Evolutionary conservation across 2,888 invertebrate genomes (phyloP).

Genomic region (Dasypolia templi): DNA sequence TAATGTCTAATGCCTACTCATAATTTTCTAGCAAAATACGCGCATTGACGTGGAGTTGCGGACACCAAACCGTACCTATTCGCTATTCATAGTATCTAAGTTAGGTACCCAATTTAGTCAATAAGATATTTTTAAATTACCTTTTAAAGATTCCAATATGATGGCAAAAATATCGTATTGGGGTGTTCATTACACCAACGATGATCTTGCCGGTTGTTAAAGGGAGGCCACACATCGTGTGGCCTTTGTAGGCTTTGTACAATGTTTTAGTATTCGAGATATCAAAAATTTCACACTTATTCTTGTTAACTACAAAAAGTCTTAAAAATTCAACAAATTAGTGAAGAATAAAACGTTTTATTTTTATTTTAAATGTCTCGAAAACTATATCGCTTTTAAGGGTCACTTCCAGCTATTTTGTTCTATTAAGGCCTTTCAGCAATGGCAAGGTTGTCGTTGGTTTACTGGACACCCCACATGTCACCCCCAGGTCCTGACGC

Average conservation of each 20-base stretch:
- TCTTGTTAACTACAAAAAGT: background rate
- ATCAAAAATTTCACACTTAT: background rate
- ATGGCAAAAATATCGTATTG: conserved; percentile 4
- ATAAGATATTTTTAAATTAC: background rate
- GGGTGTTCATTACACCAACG: conserved; percentile 32
- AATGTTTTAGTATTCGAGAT: conserved; percentile 3
- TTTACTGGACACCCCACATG: conserved; percentile 30
- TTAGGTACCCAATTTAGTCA: too few species aligned
- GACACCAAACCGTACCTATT: too few species aligned
- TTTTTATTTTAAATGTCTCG: background rate
- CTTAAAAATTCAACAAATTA: background rate
- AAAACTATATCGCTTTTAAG: background rate
- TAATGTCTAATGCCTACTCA: too few species aligned
- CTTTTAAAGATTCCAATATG: conserved; percentile 17
- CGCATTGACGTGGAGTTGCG: too few species aligned
- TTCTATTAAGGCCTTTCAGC: background rate
- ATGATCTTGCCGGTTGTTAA: conserved; percentile 9
- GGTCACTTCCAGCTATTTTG: background rate
- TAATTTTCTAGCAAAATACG: too few species aligned
- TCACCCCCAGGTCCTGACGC: conserved; percentile 86
- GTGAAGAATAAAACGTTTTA: fast-evolving
- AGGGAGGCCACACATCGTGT: conserved; percentile 2
- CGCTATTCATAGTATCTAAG: too few species aligned
- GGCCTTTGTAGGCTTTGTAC: background rate
- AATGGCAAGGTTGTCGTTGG: conserved; percentile 32